Conservation (phyloP, 2,797 vertebrate genomes). For the Crocidura indochinensis region DNA sequence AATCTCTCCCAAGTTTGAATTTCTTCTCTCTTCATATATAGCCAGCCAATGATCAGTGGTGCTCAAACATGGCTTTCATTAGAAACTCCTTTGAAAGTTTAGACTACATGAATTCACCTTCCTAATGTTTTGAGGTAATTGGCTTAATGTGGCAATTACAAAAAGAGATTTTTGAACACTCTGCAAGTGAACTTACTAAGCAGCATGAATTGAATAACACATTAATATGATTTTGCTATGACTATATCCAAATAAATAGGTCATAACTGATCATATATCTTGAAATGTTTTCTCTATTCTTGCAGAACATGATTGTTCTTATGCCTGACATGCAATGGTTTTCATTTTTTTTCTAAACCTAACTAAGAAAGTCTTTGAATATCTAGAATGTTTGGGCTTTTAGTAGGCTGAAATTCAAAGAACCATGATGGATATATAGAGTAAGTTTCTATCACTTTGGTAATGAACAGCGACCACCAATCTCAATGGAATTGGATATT, state of each 20-base stretch:
- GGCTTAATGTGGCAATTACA: background rate
- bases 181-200: background rate
- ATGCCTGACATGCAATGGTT: background rate
- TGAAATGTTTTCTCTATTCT: background rate
- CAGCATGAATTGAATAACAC: too few relatives aligned
- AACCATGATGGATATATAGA: background rate
- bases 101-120: background rate
- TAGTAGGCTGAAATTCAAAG: constrained; percentile 11
- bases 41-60: background rate
- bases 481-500: background rate
- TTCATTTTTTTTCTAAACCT: background rate
- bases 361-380: constrained; percentile 1
- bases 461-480: background rate
- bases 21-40: background rate
- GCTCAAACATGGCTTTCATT: background rate
- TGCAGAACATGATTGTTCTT: background rate
- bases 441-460: constrained; percentile 21
- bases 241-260: background rate
- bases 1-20: background rate
- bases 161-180: background rate
- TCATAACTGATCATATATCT: background rate
- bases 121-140: background rate
- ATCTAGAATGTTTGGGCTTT: constrained; percentile 15
- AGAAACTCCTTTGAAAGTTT: background rate
- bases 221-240: background rate